Conservation (phyloP, 2,113 vertebrate genomes). For the Ictalurus furcatus region DNA sequence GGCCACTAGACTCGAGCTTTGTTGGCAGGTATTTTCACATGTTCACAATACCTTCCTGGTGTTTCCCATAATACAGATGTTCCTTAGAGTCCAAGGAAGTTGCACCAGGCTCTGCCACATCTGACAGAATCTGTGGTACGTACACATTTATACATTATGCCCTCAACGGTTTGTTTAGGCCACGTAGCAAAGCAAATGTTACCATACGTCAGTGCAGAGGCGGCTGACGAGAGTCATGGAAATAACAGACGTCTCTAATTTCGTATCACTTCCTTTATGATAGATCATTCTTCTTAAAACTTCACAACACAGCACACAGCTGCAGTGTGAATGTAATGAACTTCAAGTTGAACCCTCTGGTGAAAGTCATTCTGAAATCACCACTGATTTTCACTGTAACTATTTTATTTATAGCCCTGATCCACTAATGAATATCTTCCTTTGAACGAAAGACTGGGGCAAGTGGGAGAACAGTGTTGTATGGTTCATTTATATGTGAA, state of each 20-base stretch:
- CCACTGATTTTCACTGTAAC: not conserved
- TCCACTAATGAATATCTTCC: not conserved
- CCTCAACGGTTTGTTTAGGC: not conserved
- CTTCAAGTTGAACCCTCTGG: not conserved
- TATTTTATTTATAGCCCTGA: not conserved
- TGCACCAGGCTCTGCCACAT: conserved; percentile 32
- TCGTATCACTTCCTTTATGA: conserved; percentile 27
- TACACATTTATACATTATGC: conserved; percentile 7
- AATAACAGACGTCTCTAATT: not conserved
- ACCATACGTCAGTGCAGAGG: not conserved
- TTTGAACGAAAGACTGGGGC: not conserved
- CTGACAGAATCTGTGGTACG: conserved; percentile 69
- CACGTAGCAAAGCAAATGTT: not conserved
- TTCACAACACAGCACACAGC: not conserved
- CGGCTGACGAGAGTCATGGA: not conserved
- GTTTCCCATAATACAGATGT: conserved; percentile 60
- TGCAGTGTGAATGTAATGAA: not conserved
- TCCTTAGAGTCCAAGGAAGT: fast-evolving
- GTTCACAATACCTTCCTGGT: not conserved
- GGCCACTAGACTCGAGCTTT: not conserved
- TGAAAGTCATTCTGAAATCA: not conserved
- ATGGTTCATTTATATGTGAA: not conserved
- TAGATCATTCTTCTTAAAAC: not conserved
- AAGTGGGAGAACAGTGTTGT: not conserved
- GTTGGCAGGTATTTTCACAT: not conserved